These are phyloP conservation scores for Tuta absoluta DNA, from an alignment of 2,888 invertebrate genomes.

Conservation along the genomic window DNA sequence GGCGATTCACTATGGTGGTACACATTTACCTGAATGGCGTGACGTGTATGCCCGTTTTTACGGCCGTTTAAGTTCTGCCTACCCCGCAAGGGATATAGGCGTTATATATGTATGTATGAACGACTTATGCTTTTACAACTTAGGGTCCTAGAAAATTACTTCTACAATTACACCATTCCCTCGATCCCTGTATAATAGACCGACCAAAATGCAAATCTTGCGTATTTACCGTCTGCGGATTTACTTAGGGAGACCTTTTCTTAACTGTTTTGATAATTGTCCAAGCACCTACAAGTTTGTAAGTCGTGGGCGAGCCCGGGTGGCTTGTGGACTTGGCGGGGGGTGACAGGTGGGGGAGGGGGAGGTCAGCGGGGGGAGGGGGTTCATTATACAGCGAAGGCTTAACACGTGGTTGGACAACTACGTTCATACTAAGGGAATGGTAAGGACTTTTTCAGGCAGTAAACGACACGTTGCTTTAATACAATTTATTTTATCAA, in stretches of 20 bases:
- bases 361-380: conserved; percentile 25
- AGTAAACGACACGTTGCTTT: no score
- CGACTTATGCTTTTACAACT: no score
- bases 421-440: conserved; percentile 44
- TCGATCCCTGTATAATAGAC: conserved; percentile 2
- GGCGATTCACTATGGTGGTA: no score
- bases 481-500: no score
- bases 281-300: conserved; percentile 14
- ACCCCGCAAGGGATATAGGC: no score
- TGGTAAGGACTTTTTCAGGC: background rate
- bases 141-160: conserved; percentile 2
- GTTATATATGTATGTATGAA: no score
- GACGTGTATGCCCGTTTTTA: no score
- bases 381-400: conserved; percentile 68
- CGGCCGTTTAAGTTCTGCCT: no score
- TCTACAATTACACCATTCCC: conserved; percentile 4
- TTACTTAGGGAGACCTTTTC: conserved; percentile 12
- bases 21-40: no score
- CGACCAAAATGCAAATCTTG: conserved; percentile 13
- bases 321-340: conserved; percentile 11
- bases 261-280: conserved; percentile 20
- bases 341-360: conserved; percentile 25
- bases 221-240: conserved; percentile 9
- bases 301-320: conserved; percentile 13
- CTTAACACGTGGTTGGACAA: conserved; percentile 68